Evolutionary conservation across 2,113 vertebrate genomes (phyloP).

Genomic region (Vombatus ursinus): DNA sequence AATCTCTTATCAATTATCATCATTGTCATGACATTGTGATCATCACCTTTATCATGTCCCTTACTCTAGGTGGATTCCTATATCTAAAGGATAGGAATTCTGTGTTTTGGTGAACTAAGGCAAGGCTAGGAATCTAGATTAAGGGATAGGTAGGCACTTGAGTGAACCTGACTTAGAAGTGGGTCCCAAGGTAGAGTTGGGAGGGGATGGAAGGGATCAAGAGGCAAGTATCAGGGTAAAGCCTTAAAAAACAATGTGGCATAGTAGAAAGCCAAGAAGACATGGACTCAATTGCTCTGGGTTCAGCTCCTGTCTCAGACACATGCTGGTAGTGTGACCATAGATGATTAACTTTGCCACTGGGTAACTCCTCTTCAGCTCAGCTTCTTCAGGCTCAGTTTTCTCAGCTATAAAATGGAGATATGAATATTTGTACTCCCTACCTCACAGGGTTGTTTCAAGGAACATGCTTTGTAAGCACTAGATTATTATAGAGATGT

Average conservation of each 20-base stretch:
- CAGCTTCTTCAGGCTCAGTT: background rate
- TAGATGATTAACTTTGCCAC: background rate
- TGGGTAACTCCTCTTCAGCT: background rate
- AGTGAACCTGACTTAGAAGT: background rate
- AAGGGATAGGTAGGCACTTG: too few relatives aligned
- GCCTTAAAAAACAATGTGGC: background rate
- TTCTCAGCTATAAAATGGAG: background rate
- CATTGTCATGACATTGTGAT: background rate
- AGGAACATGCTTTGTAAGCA: slow-evolving; percentile 1
- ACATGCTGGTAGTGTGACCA: background rate
- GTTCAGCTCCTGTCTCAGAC: background rate
- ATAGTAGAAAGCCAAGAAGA: background rate
- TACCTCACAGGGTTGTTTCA: background rate
- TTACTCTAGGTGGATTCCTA: background rate
- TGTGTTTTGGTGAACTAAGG: background rate
- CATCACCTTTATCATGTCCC: background rate
- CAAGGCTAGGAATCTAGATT: background rate
- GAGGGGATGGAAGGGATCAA: background rate
- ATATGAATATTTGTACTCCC: background rate
- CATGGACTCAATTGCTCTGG: background rate
- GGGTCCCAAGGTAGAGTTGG: background rate
- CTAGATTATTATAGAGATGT: background rate
- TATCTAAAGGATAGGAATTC: background rate
- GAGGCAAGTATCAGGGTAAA: background rate
- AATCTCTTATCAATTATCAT: too few relatives aligned